Evolutionary conservation across 1,140 invertebrate genomes (phyloP).

Genomic region (Sarcophaga bullata): DNA sequence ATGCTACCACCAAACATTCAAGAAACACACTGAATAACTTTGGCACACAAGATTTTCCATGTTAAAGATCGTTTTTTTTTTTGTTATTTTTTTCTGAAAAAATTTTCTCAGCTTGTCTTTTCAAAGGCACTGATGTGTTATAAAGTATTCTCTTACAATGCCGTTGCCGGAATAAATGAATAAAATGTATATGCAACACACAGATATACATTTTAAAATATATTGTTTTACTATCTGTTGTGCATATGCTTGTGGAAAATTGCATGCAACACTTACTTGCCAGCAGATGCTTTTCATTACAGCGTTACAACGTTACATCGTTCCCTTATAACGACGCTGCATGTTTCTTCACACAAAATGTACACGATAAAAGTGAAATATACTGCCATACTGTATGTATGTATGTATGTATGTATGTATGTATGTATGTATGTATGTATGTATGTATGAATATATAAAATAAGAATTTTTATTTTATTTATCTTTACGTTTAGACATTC

Average conservation of each 20-base stretch:
- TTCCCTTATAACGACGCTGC: too few relatives aligned
- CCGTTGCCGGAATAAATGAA: not conserved
- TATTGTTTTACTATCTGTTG: too few relatives aligned
- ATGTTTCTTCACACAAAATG: too few relatives aligned
- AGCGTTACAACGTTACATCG: not conserved
- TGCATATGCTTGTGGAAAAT: slow-evolving; percentile 31
- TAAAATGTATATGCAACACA: too few relatives aligned
- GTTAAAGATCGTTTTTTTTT: not conserved
- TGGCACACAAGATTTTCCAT: not conserved
- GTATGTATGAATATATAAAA: not conserved
- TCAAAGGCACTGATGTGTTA: slow-evolving; percentile 13
- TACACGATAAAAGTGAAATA: too few relatives aligned
- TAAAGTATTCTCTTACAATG: not conserved
- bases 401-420: not conserved
- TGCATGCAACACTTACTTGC: not conserved
- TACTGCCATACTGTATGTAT: too few relatives aligned
- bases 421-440: too few relatives aligned
- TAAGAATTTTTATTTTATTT: slow-evolving; percentile 13
- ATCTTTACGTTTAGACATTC: not conserved
- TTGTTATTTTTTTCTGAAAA: not conserved
- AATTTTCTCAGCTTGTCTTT: not conserved
- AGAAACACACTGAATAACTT: not conserved
- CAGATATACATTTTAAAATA: too few relatives aligned
- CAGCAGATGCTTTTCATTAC: slow-evolving; percentile 25
- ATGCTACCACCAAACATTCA: too few relatives aligned